A percentile compares a stretch with the other conserved stretches of the same genome.
Conservation (phyloP, 2,113 vertebrate genomes). For the Cheilinus undulatus region DNA sequence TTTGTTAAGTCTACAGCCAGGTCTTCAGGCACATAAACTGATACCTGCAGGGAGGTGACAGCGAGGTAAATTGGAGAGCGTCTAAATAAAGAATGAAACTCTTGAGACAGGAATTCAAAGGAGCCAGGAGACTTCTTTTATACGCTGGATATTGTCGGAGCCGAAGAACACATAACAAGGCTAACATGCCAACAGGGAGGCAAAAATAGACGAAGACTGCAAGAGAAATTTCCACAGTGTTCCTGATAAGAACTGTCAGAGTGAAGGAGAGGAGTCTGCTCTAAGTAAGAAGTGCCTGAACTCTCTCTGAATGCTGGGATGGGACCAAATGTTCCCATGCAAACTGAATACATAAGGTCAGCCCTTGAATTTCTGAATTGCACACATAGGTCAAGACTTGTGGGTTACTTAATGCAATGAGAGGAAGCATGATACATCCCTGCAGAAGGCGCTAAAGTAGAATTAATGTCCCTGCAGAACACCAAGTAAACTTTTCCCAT, state of each 20-base stretch:
- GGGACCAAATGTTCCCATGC: slow-evolving; percentile 3
- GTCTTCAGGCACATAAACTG: neutral
- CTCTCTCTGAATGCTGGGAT: slow-evolving; percentile 12
- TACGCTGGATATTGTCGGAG: slow-evolving; percentile 23
- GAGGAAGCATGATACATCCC: neutral
- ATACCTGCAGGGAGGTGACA: slow-evolving; percentile 28
- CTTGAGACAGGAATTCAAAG: slow-evolving; percentile 49
- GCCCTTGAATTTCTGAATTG: neutral
- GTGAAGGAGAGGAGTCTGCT: slow-evolving; percentile 28
- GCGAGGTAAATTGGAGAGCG: slow-evolving; percentile 16
- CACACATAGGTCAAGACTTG: neutral
- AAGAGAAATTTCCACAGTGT: slow-evolving; percentile 34
- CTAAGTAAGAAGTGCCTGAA: slow-evolving; percentile 18
- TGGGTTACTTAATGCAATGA: neutral
- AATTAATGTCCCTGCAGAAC: too few species aligned
- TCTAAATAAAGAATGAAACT: slow-evolving; percentile 63
- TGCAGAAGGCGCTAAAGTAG: too few species aligned
- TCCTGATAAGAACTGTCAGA: slow-evolving; percentile 55
- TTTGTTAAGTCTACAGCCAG: slow-evolving; percentile 12
- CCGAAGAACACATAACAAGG: slow-evolving; percentile 28
- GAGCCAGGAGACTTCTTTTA: slow-evolving; percentile 38
- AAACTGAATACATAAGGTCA: neutral
- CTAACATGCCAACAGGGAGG: slow-evolving; percentile 43
- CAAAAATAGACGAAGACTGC: slow-evolving; percentile 54
- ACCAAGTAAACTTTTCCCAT: too few species aligned